Conservation (phyloP, 2,113 vertebrate species). For the Grus americana region DNA sequence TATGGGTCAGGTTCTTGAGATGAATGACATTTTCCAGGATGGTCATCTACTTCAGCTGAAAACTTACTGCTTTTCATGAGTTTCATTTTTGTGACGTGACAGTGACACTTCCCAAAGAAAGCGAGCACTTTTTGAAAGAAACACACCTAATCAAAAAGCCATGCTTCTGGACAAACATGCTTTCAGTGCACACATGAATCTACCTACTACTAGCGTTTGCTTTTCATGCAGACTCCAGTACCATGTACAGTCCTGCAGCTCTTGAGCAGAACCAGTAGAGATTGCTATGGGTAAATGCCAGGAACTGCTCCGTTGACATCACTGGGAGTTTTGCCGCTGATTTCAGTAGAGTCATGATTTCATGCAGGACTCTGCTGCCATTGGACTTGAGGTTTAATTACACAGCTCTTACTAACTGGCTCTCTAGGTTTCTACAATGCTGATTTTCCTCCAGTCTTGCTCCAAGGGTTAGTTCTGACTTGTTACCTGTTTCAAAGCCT, state of each 20-base stretch:
- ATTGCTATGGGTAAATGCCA: neutral
- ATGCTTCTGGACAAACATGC: neutral
- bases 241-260: neutral
- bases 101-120: neutral
- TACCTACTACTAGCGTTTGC: neutral
- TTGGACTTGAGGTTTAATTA: neutral
- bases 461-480: neutral
- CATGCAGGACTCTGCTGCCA: neutral
- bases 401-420: neutral
- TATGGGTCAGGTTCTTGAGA: neutral
- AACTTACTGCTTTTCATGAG: neutral
- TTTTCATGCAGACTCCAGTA: neutral
- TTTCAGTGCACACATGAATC: neutral
- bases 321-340: slow-evolving; percentile 12
- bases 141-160: neutral
- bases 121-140: neutral
- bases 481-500: neutral
- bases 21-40: neutral
- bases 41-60: neutral
- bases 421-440: neutral
- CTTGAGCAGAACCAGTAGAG: neutral
- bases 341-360: slow-evolving; percentile 15
- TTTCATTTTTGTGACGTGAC: neutral
- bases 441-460: neutral
- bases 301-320: neutral